These are phyloP conservation scores for Netelia melanura DNA, from an alignment of 2,888 invertebrate species.

Conservation along the genomic window DNA sequence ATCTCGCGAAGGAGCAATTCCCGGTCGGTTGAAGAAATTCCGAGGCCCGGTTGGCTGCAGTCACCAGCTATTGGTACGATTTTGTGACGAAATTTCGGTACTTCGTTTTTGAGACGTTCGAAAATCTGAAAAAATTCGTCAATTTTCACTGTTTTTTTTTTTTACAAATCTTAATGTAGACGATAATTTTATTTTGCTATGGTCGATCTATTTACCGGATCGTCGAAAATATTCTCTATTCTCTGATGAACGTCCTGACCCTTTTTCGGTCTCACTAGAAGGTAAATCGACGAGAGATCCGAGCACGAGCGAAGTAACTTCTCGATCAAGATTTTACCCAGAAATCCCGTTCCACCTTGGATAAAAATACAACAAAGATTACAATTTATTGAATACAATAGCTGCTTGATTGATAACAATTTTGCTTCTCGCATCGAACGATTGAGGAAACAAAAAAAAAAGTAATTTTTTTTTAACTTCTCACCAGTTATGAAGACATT, in stretches of 20 bases:
- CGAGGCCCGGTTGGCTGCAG: conserved; percentile 88
- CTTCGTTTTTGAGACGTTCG: conserved; percentile 85
- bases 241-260: conserved; percentile 89
- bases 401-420: conserved; percentile 68
- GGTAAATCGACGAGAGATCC: conserved; percentile 86
- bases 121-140: conserved; percentile 85
- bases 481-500: conserved; percentile 87
- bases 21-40: conserved; percentile 88
- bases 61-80: conserved; percentile 90
- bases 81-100: conserved; percentile 88
- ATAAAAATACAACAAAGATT: background rate
- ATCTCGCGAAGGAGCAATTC: conserved; percentile 88
- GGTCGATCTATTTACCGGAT: conserved; percentile 86
- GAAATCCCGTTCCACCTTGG: conserved; percentile 85
- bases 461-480: background rate
- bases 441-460: background rate
- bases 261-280: conserved; percentile 87
- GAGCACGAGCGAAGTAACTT: conserved; percentile 87
- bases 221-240: conserved; percentile 89
- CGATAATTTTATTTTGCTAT: background rate
- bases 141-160: background rate
- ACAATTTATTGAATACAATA: background rate
- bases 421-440: background rate
- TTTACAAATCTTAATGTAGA: background rate
- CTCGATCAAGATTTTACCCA: conserved; percentile 87